Percentiles rank a stretch among this genome's conserved stretches.
phyloP scores from a whole-genome alignment of 1,140 invertebrate species.

The Anastatus disparis region DNA sequence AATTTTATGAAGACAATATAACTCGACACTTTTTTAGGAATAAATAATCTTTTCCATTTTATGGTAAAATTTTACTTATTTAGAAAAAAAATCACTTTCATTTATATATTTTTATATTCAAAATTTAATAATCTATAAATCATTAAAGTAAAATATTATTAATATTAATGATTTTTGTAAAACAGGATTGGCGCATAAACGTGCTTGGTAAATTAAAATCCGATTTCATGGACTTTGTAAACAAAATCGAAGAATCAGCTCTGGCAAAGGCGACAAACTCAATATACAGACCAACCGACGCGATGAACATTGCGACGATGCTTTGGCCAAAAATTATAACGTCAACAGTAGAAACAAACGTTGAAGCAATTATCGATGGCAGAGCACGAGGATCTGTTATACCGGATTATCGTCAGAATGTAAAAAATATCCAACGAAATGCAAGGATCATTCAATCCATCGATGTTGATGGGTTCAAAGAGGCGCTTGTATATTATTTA shows the following conservation, averaged over 20 bases:
- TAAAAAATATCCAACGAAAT: slow-evolving; percentile 41
- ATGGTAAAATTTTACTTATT: slow-evolving; percentile 2
- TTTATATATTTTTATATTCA: no score
- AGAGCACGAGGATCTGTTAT: slow-evolving; percentile 44
- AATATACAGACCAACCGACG: slow-evolving; percentile 53
- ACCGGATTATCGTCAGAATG: no score
- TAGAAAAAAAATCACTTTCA: not conserved
- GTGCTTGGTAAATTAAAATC: slow-evolving; percentile 57
- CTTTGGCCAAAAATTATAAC: slow-evolving; percentile 52
- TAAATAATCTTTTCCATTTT: not conserved
- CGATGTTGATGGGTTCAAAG: slow-evolving; percentile 43
- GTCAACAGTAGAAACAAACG: slow-evolving; percentile 39
- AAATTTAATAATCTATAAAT: no score
- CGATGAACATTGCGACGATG: slow-evolving; percentile 49
- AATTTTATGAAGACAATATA: slow-evolving; percentile 30
- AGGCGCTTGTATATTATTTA: slow-evolving; percentile 46
- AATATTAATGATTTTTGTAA: not conserved
- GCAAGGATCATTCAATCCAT: slow-evolving; percentile 47
- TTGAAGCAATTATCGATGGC: slow-evolving; percentile 44
- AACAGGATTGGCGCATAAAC: slow-evolving; percentile 61
- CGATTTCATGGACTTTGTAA: slow-evolving; percentile 58
- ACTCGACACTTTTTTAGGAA: no score
- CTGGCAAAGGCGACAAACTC: slow-evolving; percentile 3
- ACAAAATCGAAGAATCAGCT: slow-evolving; percentile 58
- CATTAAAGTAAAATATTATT: no score